Conservation (phyloP, 1,140 invertebrate species). For the Odontomachus brunneus region DNA sequence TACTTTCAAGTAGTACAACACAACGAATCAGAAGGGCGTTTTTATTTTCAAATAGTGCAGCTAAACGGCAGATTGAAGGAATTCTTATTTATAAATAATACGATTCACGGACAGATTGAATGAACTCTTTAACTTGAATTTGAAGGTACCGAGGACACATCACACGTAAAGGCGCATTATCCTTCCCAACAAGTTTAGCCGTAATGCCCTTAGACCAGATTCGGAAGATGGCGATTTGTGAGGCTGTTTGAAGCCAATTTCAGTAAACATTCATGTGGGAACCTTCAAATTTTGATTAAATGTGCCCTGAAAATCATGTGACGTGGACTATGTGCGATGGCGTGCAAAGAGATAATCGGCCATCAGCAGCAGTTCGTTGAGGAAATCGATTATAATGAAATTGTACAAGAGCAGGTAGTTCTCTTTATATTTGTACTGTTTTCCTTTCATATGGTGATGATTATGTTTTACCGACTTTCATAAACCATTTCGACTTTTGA, state of each 20-base stretch:
- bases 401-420: constrained; percentile 86
- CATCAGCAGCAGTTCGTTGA: constrained; percentile 86
- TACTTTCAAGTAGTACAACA: no score
- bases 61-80: no score
- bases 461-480: background rate
- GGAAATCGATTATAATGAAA: constrained; percentile 87
- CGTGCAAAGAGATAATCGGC: constrained; percentile 80
- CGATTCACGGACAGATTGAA: no score
- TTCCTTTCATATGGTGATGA: background rate
- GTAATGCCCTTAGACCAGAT: constrained; percentile 21
- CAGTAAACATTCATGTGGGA: constrained; percentile 63
- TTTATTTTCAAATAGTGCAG: no score
- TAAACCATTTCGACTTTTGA: background rate
- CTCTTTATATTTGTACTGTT: background rate
- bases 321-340: constrained; percentile 83
- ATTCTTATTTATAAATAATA: no score
- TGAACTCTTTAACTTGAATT: no score
- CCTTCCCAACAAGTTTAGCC: background rate
- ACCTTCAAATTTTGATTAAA: constrained; percentile 63
- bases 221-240: constrained; percentile 65
- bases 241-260: constrained; percentile 61
- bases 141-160: background rate
- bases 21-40: no score
- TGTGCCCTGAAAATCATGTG: constrained; percentile 74
- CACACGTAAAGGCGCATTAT: background rate